Conservation (phyloP, 2,888 invertebrate species). For the Microplitis deprimator region DNA sequence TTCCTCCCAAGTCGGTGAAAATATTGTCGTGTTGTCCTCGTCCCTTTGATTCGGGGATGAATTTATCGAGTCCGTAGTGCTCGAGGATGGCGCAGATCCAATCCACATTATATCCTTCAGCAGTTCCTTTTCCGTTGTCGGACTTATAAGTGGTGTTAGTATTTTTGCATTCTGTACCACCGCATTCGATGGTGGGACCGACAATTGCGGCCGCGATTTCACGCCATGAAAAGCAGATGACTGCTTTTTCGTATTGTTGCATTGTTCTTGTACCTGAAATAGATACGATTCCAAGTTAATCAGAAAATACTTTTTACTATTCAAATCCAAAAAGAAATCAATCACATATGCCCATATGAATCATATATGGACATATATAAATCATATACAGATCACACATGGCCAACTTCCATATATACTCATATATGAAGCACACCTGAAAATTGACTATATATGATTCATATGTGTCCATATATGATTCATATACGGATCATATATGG, state of each 20-base stretch:
- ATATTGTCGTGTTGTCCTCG: constrained; percentile 49
- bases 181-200: constrained; percentile 49
- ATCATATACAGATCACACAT: too few relatives aligned
- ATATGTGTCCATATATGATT: too few relatives aligned
- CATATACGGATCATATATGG: too few relatives aligned
- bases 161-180: constrained; percentile 49
- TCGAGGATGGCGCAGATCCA: constrained; percentile 37
- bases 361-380: too few relatives aligned
- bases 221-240: constrained; percentile 69
- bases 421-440: too few relatives aligned
- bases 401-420: too few relatives aligned
- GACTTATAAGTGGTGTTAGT: constrained; percentile 57
- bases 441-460: too few relatives aligned
- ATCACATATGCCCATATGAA: too few relatives aligned
- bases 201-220: constrained; percentile 58
- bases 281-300: not conserved
- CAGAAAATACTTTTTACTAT: too few relatives aligned
- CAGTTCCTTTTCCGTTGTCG: constrained; percentile 60
- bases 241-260: constrained; percentile 61
- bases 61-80: constrained; percentile 23
- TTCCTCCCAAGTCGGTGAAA: constrained; percentile 72
- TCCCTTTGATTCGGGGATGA: constrained; percentile 28
- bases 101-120: constrained; percentile 46
- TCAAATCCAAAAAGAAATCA: not conserved
- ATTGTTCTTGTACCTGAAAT: constrained; percentile 62